Evolutionary conservation across 2,888 invertebrate genomes (phyloP), one percentile per base, ranked within the genome.

Genomic region (Torymus texanus): DNA sequence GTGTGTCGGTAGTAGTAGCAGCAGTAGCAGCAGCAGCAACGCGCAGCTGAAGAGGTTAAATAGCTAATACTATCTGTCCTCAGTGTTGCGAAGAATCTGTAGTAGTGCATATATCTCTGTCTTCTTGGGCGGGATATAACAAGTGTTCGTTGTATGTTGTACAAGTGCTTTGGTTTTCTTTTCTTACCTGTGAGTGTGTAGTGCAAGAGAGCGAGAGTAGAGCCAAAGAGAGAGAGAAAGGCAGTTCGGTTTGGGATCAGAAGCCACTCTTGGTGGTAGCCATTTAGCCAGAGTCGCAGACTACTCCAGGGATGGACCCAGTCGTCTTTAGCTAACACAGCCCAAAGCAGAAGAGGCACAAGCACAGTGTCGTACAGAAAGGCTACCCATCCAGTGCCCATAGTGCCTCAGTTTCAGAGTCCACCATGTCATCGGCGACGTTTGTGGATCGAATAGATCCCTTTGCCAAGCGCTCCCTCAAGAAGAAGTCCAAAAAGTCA

Each of bases 401-500:
- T 77, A 85, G 87, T 86, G 86, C 86, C 87, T 85, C 86, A 77
- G 83, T 83, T 85, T 84, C 80, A 83, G 82, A 83, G 56, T 78
- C 83, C 87, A 89, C 86, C 88, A 91, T 91, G 91, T 90, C 91
- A 88, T 94, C 96, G 92, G 95, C 94, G 93, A 95, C 96, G 91
- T 97, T 98, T 94, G 98, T 98, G 92, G 98, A 99, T 94, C 96
- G 98, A 92, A 98, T 99, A 93, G 99, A 99, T 94, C 99, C 99
- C 89, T 99, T 99, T 92, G 97, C 97, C 88, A 99, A 98, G 93
- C 95, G 98, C 91, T 98, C 98, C 89, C 92, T 98, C 89, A 97
- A 98, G 93, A 97, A 98, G 93, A 98, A 99, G 92, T 97, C 97
- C 90, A 98, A 97, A 93, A 97, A 97, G 92, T 98, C 98, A 91